Base-by-base conservation (phyloP, 2,797 vertebrate species). In the Ptychadena robeensis region DNA sequence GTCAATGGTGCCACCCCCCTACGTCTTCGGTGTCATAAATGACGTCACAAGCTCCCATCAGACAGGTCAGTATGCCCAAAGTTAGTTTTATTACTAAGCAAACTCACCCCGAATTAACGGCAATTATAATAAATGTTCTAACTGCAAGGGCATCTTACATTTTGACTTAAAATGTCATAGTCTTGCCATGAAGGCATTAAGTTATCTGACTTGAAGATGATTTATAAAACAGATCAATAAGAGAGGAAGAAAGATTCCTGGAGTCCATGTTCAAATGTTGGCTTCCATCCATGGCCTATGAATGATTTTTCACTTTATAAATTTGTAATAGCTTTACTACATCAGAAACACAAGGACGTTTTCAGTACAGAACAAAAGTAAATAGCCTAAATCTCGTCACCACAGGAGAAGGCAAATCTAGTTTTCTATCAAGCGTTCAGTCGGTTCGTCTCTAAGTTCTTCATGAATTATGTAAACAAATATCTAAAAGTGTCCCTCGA, bases 391-490 rank as follows among this genome's bases (percentile, higher is more conserved):
- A 70, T 85, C 59, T 68, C 48, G 31, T 70, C 83, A 71, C 83
- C 53, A 28, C 66, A 53, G 83, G 72, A 81, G 83, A 48, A 15
- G n/a, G 31, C 28, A 81, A 76, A 85, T 85, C 78, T 75, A n/a
- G 38, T 53, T 71, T 76, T 75, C 48, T 34, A 76, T 81, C 83
- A 66, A 69, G 65, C 66, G n/a, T 80, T 85, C 80, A 80, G 76
- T 68, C 74, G 14, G 71, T 80, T 80, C 35, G 59, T 44, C 53
- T 84, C 65, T 80, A 28, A 32, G 78, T 81, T 80, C 65, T 80
- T 71, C 83, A 85, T 80, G 78, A 85, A 80, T 76, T 81, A 85
- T 80, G 83, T 80, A 85, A 81, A 81, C 83, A 80, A 76, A 85
- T 80, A 76, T 80, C 65, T 76, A 40, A 85, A 85, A 85, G 65